phyloP scores from a whole-genome alignment of 2,888 invertebrate species.

The Eupithecia inturbata region DNA sequence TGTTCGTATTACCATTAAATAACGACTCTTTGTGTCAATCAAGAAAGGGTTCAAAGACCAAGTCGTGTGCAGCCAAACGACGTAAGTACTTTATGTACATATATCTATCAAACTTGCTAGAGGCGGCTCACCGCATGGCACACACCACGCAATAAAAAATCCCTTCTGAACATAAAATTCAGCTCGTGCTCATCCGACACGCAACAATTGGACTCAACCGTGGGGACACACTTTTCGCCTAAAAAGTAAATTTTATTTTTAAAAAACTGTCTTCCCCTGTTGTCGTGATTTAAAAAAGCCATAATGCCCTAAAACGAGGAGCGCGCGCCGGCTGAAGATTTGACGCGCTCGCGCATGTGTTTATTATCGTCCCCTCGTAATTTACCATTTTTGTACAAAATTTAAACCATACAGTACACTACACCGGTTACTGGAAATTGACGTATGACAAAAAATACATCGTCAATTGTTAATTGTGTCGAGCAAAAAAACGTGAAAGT shows the following conservation, averaged over 20 bases:
- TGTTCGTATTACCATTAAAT: slow-evolving; percentile 11
- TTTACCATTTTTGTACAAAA: slow-evolving; percentile 76
- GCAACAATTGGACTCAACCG: slow-evolving; percentile 82
- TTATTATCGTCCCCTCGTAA: slow-evolving; percentile 82
- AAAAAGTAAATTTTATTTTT: slow-evolving; percentile 81
- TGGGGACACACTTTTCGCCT: slow-evolving; percentile 77
- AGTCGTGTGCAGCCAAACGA: slow-evolving; percentile 57
- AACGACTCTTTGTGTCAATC: slow-evolving; percentile 43
- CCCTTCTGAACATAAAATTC: slow-evolving; percentile 77
- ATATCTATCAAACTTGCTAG: slow-evolving; percentile 45
- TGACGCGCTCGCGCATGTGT: slow-evolving; percentile 84
- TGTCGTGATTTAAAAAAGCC: slow-evolving; percentile 79
- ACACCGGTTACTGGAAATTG: slow-evolving; percentile 72
- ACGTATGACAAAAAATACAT: slow-evolving; percentile 60
- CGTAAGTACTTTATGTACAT: slow-evolving; percentile 38
- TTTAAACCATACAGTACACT: slow-evolving; percentile 74
- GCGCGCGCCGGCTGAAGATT: slow-evolving; percentile 83
- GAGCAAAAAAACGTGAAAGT: slow-evolving; percentile 66
- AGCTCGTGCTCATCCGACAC: slow-evolving; percentile 84
- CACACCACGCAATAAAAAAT: slow-evolving; percentile 80
- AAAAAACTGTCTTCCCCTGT: slow-evolving; percentile 76
- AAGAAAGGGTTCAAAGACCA: slow-evolving; percentile 58
- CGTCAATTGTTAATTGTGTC: slow-evolving; percentile 73
- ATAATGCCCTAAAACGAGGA: slow-evolving; percentile 72
- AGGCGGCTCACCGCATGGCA: slow-evolving; percentile 59